Conservation (phyloP, 30 jellyfish, hydroid and myxozoan species). For the Haliclystus octoradiatus region DNA sequence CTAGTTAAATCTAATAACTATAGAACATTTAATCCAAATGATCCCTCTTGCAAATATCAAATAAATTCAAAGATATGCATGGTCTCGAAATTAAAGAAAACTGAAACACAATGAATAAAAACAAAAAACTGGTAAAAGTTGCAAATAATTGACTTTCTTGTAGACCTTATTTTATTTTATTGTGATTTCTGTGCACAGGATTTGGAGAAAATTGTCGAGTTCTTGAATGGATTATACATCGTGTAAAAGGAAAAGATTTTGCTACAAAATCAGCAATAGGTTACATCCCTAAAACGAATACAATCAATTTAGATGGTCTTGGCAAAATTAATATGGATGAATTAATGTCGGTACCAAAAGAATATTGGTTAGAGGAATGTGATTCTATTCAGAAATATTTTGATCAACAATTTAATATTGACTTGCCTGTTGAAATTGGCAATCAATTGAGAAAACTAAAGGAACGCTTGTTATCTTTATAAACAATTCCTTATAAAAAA, state of each 20-base stretch:
- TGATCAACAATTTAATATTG: constrained; percentile 11
- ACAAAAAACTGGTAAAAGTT: no score
- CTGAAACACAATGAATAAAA: no score
- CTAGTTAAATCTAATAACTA: no score
- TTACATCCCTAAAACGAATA: constrained; percentile 58
- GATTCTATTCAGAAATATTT: constrained; percentile 7
- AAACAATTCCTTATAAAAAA: no score
- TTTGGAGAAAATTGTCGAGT: constrained; percentile 92
- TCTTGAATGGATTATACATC: constrained; percentile 60
- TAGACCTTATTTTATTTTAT: no score
- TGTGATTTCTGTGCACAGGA: constrained; percentile 45
- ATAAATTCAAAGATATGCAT: no score
- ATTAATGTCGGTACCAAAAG: constrained; percentile 14
- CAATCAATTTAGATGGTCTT: constrained; percentile 65
- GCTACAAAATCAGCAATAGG: constrained; percentile 62
- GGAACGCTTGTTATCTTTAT: no score
- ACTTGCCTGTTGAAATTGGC: constrained; percentile 6
- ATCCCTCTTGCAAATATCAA: no score
- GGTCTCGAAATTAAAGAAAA: no score
- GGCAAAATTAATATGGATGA: constrained; percentile 14
- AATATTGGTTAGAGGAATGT: constrained; percentile 10
- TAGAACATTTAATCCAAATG: no score
- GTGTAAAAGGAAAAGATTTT: constrained; percentile 46
- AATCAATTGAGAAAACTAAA: constrained; percentile 4
- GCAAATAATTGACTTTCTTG: no score